Conservation (phyloP, 2,113 vertebrate species). For the Pholis gunnellus region DNA sequence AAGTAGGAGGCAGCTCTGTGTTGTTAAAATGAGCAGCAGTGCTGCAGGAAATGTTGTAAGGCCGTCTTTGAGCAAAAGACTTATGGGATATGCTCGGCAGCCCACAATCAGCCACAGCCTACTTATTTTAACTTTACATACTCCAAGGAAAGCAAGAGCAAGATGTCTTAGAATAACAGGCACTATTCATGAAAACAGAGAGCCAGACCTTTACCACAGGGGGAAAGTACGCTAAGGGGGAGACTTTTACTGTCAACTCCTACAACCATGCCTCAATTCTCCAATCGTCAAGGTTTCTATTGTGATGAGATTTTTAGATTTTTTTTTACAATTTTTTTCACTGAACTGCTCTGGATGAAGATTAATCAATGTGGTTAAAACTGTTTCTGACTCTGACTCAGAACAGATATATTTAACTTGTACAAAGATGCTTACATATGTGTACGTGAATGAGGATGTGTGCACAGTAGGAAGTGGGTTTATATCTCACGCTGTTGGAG, state of each 20-base stretch:
- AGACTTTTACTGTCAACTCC: neutral
- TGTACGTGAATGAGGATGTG: neutral
- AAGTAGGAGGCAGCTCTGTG: neutral
- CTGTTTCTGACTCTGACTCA: neutral
- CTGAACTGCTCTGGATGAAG: neutral
- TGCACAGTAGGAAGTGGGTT: conserved; percentile 4
- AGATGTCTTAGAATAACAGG: neutral
- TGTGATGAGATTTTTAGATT: too few species aligned
- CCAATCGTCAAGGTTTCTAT: neutral
- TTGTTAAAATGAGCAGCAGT: neutral
- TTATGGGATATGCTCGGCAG: too few species aligned
- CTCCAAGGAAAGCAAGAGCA: neutral
- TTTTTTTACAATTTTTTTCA: neutral
- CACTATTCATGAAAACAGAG: neutral
- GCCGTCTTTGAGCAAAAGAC: neutral
- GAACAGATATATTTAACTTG: neutral
- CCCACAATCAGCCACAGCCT: neutral
- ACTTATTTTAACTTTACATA: neutral
- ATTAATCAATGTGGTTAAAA: neutral
- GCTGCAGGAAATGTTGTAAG: conserved; percentile 10
- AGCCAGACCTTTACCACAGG: neutral
- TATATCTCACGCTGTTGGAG: neutral
- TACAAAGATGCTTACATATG: neutral
- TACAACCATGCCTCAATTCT: neutral
- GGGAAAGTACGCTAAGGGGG: too few species aligned